Evolutionary conservation across 2,888 invertebrate species (phyloP), one percentile per base, ranked within the genome.

Genomic region (Noctuana brunneofusca): DNA sequence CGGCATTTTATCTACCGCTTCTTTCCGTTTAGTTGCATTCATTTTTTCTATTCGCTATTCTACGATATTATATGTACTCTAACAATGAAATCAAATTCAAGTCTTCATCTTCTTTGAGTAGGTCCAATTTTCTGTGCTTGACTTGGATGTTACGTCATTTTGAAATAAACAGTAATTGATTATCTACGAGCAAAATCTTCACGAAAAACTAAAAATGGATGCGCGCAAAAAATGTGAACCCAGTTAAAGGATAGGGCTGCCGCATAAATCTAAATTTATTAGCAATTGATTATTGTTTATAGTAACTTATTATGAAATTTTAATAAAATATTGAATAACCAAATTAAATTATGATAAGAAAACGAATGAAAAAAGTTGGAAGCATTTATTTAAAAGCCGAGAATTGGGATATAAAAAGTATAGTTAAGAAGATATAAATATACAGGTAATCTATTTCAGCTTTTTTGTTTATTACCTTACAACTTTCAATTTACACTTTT

Each of bases 1-100:
- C 86, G 85, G 84, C 81, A 76, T 89, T 89, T 89, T 87, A 90
- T 89, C 89, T 85, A 84, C 89, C 86, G 89, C 88, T 88, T 78
- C 88, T 89, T 89, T 85, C 87, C 87, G 88, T 87, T 90, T 86
- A 85, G 83, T 78, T 86, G 82, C 80, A 75, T 80, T 71, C 69
- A 67, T 69, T 72, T 72, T 73, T 69, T 64, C 30, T 62, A 16
- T 38, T 58, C 0, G 5, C 4, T 18, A 50, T 41, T 6, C 8
- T 43, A 20, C 18, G 43, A 5, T 8, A 27, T 27, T 1, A n/a
- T 4, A 16, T 2, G 0, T 2, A 0, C 4, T 1, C 14, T 32
- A 32, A 16, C 4, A 22, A 4, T 20, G 63, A 3, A 48, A 22
- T 11, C 0, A 24, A 12, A 18, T 65, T 24, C 73, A 68, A 14